Base-by-base conservation (phyloP, 2,113 vertebrate genomes). In the Phyllostomus hastatus region DNA sequence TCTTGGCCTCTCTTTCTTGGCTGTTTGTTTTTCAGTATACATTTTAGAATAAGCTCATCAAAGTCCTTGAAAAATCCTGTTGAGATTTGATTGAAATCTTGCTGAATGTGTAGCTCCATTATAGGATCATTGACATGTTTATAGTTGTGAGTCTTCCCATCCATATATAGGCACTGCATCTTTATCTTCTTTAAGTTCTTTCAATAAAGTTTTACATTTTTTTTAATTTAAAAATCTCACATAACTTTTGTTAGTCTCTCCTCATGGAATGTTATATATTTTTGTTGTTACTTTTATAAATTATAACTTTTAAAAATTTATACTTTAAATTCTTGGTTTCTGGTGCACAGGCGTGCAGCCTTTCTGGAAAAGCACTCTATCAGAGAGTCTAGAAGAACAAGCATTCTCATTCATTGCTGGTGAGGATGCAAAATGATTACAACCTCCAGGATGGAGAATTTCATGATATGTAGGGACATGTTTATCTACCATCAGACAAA, bases 251-350 rank as follows among this genome's bases (percentile, higher is more conserved):
- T 57, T 64, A 85, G 24, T 24, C 7, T 10, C 7, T 8, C 24
- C 28, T 20, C 7, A 33, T 43, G 46, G 38, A 64, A 66, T 70
- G 69, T 78, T 90, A 15, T 35, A n/a, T 48, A 35, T 69, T 80
- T 95, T 90, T 88, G 48, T 76, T 78, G 61, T 54, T 91, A 72
- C 31, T 59, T 83, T 95, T 78, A 59, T 52, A 72, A 86, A 78
- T 82, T 52, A n/a, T 70, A 82, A 84, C 64, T 80, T 80, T 54
- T 2, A 61, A 59, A 95, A 41, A 54, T 69, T 91, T 95, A 52
- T 7, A 10, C 83, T 91, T 70, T 88, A 90, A 92, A 75, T 57
- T 59, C 20, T 79, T 95, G 43, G 15, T 72, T 84, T 35, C 59
- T 89, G 24, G 35, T 91, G 2, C 20, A 22, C 59, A 57, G 7